Evolutionary conservation across 2,113 vertebrate genomes (phyloP).

Genomic region (Daphoenositta chrysoptera): DNA sequence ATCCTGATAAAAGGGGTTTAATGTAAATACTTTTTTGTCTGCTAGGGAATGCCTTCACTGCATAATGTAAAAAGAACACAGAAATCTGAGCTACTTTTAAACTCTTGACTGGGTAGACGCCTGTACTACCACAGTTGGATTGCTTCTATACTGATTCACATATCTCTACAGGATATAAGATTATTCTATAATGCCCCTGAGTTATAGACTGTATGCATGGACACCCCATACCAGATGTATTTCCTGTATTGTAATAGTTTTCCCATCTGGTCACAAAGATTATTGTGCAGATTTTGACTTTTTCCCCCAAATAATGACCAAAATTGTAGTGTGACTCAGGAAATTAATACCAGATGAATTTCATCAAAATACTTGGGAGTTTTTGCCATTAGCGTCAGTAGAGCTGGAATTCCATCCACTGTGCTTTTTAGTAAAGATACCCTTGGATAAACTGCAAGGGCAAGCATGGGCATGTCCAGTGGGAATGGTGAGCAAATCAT

Average conservation of each 20-base stretch:
- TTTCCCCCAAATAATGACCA: neutral
- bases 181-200: neutral
- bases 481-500: neutral
- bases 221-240: neutral
- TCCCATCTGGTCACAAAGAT: neutral
- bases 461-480: neutral
- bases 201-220: neutral
- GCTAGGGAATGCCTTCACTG: neutral
- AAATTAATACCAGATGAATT: neutral
- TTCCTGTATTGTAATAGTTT: neutral
- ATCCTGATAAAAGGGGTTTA: neutral
- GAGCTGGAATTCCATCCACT: neutral
- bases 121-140: neutral
- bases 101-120: neutral
- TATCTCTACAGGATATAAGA: neutral
- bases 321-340: neutral
- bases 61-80: neutral
- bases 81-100: neutral
- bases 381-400: neutral
- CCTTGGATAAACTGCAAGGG: neutral
- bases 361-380: neutral
- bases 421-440: neutral
- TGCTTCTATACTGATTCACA: neutral
- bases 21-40: neutral
- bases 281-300: neutral